Percentiles rank a stretch among this genome's conserved stretches.
These are phyloP conservation scores for Drosophila dunni DNA, from an alignment of 1,140 invertebrate species.

Conservation along the genomic window DNA sequence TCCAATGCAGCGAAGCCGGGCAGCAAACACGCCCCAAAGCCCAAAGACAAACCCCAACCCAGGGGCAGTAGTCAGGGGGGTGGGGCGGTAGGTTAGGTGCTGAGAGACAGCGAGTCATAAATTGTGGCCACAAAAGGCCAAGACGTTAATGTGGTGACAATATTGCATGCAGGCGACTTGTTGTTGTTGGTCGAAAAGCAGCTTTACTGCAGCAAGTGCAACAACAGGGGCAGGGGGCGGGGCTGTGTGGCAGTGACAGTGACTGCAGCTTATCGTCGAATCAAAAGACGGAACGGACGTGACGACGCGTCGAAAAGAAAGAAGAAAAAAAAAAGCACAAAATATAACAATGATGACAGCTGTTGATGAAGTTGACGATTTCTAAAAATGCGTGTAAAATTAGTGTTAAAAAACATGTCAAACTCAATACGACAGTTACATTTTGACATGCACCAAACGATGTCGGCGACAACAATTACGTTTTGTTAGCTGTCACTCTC, in stretches of 20 bases:
- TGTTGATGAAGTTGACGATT: conserved; percentile 82
- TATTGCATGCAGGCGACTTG: conserved; percentile 76
- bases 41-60: conserved; percentile 14
- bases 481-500: conserved; percentile 58
- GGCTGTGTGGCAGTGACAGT: conserved; percentile 33
- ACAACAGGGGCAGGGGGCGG: conserved; percentile 9
- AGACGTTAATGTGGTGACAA: conserved; percentile 83
- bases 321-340: not conserved
- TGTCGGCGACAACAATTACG: conserved; percentile 70
- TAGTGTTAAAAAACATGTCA: conserved; percentile 83
- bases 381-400: conserved; percentile 83
- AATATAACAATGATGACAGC: conserved; percentile 74
- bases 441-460: conserved; percentile 70
- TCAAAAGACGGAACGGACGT: conserved; percentile 67
- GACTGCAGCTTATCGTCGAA: conserved; percentile 73
- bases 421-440: conserved; percentile 78
- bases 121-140: conserved; percentile 80
- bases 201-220: conserved; percentile 56
- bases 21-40: conserved; percentile 25
- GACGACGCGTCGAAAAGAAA: conserved; percentile 59
- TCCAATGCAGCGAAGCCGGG: conserved; percentile 57
- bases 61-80: not conserved
- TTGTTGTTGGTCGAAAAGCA: conserved; percentile 52
- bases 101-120: conserved; percentile 65
- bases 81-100: not conserved